A percentile compares a stretch with the other conserved stretches of the same genome.
Evolutionary conservation across 2,797 vertebrate species (phyloP).

Genomic region (Aldrovandia affinis): DNA sequence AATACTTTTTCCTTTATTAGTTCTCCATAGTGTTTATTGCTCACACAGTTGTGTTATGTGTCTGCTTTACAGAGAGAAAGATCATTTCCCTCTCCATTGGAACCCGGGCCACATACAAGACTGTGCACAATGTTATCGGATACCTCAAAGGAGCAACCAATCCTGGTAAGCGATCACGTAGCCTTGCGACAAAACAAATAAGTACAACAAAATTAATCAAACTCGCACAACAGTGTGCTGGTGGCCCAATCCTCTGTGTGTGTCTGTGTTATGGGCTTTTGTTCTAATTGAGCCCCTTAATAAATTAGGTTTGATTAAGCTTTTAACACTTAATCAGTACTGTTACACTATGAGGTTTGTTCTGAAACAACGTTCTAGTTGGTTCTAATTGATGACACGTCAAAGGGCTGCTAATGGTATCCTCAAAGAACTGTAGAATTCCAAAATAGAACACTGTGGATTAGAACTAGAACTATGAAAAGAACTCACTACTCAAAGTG

Average conservation of each 20-base stretch:
- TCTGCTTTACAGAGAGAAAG: constrained; percentile 68
- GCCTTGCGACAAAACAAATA: not conserved
- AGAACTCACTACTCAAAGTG: no score
- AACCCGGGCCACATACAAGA: constrained; percentile 76
- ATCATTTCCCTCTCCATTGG: constrained; percentile 77
- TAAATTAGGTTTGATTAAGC: not conserved
- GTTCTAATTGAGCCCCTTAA: not conserved
- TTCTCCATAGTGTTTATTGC: not conserved
- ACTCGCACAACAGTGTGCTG: not conserved
- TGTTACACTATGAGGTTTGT: no score
- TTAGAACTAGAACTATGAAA: no score
- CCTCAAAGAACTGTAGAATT: no score
- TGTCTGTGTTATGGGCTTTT: not conserved
- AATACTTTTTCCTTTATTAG: not conserved
- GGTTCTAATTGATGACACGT: no score
- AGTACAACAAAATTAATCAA: not conserved
- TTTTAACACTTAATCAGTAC: no score
- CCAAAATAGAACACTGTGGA: no score
- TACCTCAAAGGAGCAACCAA: constrained; percentile 82
- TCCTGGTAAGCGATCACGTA: constrained; percentile 77
- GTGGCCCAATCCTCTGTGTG: not conserved
- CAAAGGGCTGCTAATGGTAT: no score
- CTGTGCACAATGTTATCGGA: constrained; percentile 85
- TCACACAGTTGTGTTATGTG: not conserved
- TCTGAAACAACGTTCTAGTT: no score